phyloP scores from a whole-genome alignment of 1,140 invertebrate species.

The Radopholus similis region DNA sequence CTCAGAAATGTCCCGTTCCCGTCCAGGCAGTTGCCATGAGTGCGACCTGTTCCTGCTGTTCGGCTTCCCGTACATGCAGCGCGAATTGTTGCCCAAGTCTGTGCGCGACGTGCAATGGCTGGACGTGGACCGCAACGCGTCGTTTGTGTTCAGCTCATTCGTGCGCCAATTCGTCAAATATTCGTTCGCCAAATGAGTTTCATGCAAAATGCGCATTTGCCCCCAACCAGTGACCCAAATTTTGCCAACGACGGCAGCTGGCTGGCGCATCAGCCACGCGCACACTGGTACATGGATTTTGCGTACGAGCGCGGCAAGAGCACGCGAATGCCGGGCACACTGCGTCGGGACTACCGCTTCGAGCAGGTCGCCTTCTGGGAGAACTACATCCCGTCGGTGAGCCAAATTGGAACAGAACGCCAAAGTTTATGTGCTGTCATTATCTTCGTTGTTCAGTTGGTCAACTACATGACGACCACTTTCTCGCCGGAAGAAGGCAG shows the following conservation, averaged over 20 bases:
- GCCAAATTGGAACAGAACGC: no score
- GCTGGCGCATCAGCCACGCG: constrained; percentile 49
- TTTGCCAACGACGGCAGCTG: constrained; percentile 44
- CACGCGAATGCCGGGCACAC: constrained; percentile 27
- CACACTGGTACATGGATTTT: constrained; percentile 57
- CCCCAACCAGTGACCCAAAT: constrained; percentile 47
- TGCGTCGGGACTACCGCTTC: constrained; percentile 53
- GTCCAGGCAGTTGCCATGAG: constrained; percentile 48
- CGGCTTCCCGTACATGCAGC: constrained; percentile 53
- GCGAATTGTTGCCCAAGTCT: constrained; percentile 41
- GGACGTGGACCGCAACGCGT: constrained; percentile 52
- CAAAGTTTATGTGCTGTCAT: neutral
- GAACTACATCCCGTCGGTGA: constrained; percentile 48
- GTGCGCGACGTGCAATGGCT: constrained; percentile 44
- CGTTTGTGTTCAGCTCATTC: constrained; percentile 48
- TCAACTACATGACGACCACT: constrained; percentile 60
- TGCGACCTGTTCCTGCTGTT: constrained; percentile 58
- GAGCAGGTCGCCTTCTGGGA: constrained; percentile 58
- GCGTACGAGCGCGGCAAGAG: constrained; percentile 39
- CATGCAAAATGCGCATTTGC: neutral
- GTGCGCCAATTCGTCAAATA: constrained; percentile 50
- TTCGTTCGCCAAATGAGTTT: constrained; percentile 24
- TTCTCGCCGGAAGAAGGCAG: constrained; percentile 52
- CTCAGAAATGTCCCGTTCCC: neutral
- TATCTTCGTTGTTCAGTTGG: constrained; percentile 25